Percentiles rank a stretch among this genome's conserved stretches.
Conservation (phyloP, 1,140 invertebrate genomes). For the Thalassaphorura encarpata region DNA sequence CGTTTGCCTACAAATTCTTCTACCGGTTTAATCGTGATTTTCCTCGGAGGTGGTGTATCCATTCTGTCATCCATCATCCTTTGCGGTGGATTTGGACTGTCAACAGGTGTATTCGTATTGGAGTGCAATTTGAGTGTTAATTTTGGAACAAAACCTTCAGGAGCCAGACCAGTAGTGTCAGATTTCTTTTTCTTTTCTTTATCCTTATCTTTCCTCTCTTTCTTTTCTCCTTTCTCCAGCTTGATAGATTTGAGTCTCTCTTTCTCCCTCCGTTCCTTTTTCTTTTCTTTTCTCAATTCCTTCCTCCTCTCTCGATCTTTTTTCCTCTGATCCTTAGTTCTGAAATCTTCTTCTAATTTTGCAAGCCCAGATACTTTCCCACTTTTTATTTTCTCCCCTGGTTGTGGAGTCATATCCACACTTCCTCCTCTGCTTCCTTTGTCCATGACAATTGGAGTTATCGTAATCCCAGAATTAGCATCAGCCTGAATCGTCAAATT, state of each 20-base stretch:
- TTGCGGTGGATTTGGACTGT: conserved; percentile 28
- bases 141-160: conserved; percentile 51
- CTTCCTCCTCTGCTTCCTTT: conserved; percentile 2
- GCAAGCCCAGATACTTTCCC: conserved; percentile 11
- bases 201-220: conserved; percentile 50
- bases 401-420: background rate
- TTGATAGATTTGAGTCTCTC: conserved; percentile 44
- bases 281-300: conserved; percentile 43
- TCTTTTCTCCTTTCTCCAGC: conserved; percentile 46
- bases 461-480: conserved; percentile 29
- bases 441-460: conserved; percentile 30
- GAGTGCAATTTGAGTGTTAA: conserved; percentile 62
- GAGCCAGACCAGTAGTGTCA: background rate
- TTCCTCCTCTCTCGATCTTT: conserved; percentile 47
- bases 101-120: conserved; percentile 25
- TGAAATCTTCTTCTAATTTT: conserved; percentile 30
- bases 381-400: background rate
- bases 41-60: conserved; percentile 7
- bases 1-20: conserved; percentile 34
- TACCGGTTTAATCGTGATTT: conserved; percentile 27
- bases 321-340: conserved; percentile 32
- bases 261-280: conserved; percentile 41
- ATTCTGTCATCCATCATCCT: background rate
- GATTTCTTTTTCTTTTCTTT: conserved; percentile 48
- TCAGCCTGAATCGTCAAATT: conserved; percentile 12